These are phyloP conservation scores for Abramis brama DNA, from an alignment of 2,113 vertebrate species.

Conservation along the genomic window DNA sequence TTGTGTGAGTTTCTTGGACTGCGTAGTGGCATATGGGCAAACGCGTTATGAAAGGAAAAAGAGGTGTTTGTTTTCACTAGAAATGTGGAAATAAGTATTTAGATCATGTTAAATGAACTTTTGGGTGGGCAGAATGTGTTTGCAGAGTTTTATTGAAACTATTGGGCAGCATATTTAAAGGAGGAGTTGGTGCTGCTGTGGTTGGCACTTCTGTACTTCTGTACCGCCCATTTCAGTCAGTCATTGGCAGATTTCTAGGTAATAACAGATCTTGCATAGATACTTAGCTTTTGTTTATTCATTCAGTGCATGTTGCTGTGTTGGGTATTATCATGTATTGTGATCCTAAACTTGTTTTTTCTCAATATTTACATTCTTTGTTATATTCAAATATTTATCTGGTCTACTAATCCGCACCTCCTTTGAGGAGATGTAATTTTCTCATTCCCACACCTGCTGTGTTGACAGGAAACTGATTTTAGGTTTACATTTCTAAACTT, in stretches of 20 bases:
- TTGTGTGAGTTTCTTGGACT: conserved; percentile 38
- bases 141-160: conserved; percentile 52
- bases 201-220: conserved; percentile 26
- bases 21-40: neutral
- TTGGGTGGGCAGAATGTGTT: conserved; percentile 21
- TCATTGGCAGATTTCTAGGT: neutral
- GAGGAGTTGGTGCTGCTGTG: conserved; percentile 9
- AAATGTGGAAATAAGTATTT: conserved; percentile 42
- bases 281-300: neutral
- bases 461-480: conserved; percentile 19
- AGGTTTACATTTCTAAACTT: conserved; percentile 13
- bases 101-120: conserved; percentile 39
- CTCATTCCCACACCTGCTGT: conserved; percentile 11
- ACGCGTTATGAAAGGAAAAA: neutral
- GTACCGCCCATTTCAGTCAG: conserved; percentile 23
- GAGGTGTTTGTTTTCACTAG: conserved; percentile 29
- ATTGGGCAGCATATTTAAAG: conserved; percentile 28
- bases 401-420: neutral
- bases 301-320: neutral
- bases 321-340: neutral
- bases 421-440: neutral
- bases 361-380: conserved; percentile 2
- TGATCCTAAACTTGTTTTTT: neutral
- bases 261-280: neutral
- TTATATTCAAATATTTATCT: conserved; percentile 3